Evolutionary conservation across 2,888 invertebrate genomes (phyloP).

Genomic region (Himalopsyche tibetana): DNA sequence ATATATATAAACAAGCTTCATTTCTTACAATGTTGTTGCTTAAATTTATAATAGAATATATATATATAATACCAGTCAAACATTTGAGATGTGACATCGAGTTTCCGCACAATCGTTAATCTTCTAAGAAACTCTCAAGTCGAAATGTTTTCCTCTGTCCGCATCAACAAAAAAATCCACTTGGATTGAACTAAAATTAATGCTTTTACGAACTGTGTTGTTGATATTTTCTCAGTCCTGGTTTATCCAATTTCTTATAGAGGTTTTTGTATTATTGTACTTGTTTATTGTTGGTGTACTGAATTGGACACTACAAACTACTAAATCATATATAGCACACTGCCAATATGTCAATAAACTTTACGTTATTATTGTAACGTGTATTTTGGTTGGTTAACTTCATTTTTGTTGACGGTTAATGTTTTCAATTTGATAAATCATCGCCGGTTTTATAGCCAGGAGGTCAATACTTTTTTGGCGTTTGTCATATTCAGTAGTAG

Average conservation of each 20-base stretch:
- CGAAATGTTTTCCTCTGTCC: conserved; percentile 16
- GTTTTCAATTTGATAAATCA: too few species aligned
- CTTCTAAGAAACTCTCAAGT: conserved; percentile 21
- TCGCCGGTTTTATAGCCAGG: too few species aligned
- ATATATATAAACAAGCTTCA: too few species aligned
- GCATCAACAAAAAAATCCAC: conserved; percentile 13
- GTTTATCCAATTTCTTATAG: conserved; percentile 12
- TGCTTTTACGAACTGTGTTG: background rate
- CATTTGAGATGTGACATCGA: conserved; percentile 20
- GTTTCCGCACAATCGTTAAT: conserved; percentile 13
- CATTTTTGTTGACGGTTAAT: too few species aligned
- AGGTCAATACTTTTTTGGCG: too few species aligned
- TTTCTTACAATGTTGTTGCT: too few species aligned
- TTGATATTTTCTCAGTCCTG: background rate
- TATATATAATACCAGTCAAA: background rate
- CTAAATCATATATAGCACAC: background rate
- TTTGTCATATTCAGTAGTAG: too few species aligned
- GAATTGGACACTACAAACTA: conserved; percentile 19
- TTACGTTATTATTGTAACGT: too few species aligned
- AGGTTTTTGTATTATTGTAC: background rate
- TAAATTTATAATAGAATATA: background rate
- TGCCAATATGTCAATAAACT: background rate
- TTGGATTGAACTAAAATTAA: conserved; percentile 3
- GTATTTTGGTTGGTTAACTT: too few species aligned
- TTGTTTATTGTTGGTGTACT: background rate